Conservation (phyloP, 2,797 vertebrate species). For the Coendou prehensilis region DNA sequence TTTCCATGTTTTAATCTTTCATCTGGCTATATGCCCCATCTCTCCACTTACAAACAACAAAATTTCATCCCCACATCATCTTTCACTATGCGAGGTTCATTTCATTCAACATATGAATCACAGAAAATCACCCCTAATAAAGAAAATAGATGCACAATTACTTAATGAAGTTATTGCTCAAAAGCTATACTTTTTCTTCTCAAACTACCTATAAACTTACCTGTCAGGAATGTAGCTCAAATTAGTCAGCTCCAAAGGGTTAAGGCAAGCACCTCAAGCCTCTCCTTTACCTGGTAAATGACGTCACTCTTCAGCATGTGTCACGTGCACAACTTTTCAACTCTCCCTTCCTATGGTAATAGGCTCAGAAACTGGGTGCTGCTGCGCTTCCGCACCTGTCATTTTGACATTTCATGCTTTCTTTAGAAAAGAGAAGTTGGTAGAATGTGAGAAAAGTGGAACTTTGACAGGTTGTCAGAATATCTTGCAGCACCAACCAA, state of each 20-base stretch:
- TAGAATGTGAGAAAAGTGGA: conserved; percentile 92
- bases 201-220: neutral
- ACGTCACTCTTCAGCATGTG: conserved; percentile 81
- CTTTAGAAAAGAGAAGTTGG: conserved; percentile 91
- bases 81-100: conserved; percentile 80
- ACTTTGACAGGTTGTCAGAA: conserved; percentile 92
- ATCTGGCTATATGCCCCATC: conserved; percentile 69
- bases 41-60: conserved; percentile 77
- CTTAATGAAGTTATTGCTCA: conserved; percentile 37
- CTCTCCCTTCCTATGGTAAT: conserved; percentile 88
- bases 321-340: conserved; percentile 86
- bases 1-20: conserved; percentile 75
- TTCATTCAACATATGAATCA: conserved; percentile 82
- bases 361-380: conserved; percentile 88
- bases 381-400: conserved; percentile 89
- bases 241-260: conserved; percentile 80
- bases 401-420: conserved; percentile 92
- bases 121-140: conserved; percentile 69
- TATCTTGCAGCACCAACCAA: conserved; percentile 90
- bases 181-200: neutral
- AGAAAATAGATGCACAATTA: conserved; percentile 44
- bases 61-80: conserved; percentile 72
- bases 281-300: conserved; percentile 87
- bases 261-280: conserved; percentile 83
- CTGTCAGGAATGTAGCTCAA: neutral